These are phyloP conservation scores for Lasioglossum malachurum DNA, from an alignment of 2,888 invertebrate genomes.

Conservation along the genomic window DNA sequence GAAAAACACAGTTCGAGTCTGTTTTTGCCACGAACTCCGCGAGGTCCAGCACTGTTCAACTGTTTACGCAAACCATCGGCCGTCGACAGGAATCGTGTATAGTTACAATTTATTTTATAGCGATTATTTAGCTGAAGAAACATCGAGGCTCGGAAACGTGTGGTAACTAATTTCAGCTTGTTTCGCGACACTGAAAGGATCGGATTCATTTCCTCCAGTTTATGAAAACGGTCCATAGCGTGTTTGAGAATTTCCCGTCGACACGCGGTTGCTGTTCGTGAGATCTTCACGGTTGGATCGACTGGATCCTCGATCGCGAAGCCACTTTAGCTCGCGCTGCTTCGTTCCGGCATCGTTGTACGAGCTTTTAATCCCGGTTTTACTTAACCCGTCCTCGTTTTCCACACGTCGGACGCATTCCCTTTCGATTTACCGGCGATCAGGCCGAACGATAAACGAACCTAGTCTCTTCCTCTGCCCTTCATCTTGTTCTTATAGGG, in stretches of 20 bases:
- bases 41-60: neutral
- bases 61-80: neutral
- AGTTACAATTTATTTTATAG: no score
- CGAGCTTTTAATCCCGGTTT: constrained; percentile 15
- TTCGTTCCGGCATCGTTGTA: neutral
- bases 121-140: no score
- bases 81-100: no score
- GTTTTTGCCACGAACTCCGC: neutral
- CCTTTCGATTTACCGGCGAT: constrained; percentile 22
- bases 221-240: neutral
- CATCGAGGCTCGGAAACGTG: no score
- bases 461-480: neutral
- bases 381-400: constrained; percentile 7
- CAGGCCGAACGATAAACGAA: neutral
- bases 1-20: neutral
- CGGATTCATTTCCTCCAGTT: neutral
- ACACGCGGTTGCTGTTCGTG: neutral
- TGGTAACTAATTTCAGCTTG: no score
- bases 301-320: constrained; percentile 16
- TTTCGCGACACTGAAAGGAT: neutral
- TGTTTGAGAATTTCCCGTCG: neutral
- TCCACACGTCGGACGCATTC: neutral
- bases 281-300: constrained; percentile 15
- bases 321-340: neutral
- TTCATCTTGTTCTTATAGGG: neutral